These are phyloP conservation scores for Pachyrhynchus sulphureomaculatus DNA, from an alignment of 1,140 invertebrate species.

Conservation along the genomic window DNA sequence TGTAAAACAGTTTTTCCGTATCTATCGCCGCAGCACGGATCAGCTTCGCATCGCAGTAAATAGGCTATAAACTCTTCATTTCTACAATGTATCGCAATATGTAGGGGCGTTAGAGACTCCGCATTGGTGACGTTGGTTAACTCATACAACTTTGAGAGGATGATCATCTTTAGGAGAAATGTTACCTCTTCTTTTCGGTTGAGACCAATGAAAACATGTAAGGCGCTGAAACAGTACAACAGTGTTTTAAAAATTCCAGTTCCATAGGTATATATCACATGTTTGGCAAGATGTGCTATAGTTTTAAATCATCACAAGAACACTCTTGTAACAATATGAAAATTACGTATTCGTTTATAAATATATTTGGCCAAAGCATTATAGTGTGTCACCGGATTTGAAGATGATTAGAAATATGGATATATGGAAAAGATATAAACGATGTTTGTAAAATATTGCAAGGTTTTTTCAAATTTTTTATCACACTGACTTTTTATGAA, in stretches of 20 bases:
- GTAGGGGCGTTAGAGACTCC: constrained; percentile 25
- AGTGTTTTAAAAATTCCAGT: neutral
- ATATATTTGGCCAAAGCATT: no score
- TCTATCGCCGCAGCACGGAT: constrained; percentile 55
- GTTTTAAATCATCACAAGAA: no score
- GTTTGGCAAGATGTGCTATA: no score
- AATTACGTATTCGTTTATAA: no score
- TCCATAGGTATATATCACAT: neutral
- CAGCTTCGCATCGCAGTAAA: constrained; percentile 52
- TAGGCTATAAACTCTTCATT: constrained; percentile 40
- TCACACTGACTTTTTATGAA: no score
- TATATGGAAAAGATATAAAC: no score
- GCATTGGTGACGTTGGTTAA: constrained; percentile 30
- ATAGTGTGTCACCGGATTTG: no score
- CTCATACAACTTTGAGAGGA: constrained; percentile 25
- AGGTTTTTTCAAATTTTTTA: no score
- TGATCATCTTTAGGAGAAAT: constrained; percentile 35
- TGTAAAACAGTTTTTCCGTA: constrained; percentile 57
- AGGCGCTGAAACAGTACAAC: constrained; percentile 30
- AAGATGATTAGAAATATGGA: no score
- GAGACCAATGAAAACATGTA: constrained; percentile 34
- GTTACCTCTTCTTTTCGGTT: constrained; percentile 30
- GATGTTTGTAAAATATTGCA: no score
- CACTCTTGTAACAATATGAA: no score
- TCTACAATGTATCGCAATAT: constrained; percentile 37